phyloP scores from a whole-genome alignment of 2,797 vertebrate species.

The Enteromius radiatus region DNA sequence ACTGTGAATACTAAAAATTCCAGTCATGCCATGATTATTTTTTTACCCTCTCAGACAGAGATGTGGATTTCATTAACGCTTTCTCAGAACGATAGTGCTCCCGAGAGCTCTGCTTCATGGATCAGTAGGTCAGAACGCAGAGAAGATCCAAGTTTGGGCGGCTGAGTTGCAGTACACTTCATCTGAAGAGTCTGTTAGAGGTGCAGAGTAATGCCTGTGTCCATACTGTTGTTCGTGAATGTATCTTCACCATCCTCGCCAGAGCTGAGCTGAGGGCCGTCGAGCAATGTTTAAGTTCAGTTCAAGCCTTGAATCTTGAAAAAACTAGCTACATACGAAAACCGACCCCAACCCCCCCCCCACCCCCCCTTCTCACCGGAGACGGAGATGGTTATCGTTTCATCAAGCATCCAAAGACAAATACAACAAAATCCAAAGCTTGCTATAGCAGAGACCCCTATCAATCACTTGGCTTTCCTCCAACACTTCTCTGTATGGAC shows the following conservation, averaged over 20 bases:
- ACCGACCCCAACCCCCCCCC: slow-evolving; percentile 32
- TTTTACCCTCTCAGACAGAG: slow-evolving; percentile 77
- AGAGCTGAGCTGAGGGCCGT: slow-evolving; percentile 75
- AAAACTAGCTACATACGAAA: slow-evolving; percentile 29
- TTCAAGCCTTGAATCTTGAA: slow-evolving; percentile 64
- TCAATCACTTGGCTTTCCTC: slow-evolving; percentile 76
- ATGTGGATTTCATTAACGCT: slow-evolving; percentile 78
- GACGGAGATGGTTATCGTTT: slow-evolving; percentile 68
- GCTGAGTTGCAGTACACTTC: slow-evolving; percentile 68
- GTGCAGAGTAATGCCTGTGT: slow-evolving; percentile 78
- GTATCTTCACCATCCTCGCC: slow-evolving; percentile 82
- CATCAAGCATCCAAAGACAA: slow-evolving; percentile 77
- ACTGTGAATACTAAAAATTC: slow-evolving; percentile 80
- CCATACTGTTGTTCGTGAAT: slow-evolving; percentile 81
- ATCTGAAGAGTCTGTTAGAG: slow-evolving; percentile 69
- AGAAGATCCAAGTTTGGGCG: slow-evolving; percentile 71
- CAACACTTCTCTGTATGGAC: slow-evolving; percentile 78
- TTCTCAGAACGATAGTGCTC: slow-evolving; percentile 72
- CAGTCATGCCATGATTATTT: slow-evolving; percentile 76
- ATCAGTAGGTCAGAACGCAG: slow-evolving; percentile 71
- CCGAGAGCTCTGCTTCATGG: slow-evolving; percentile 69
- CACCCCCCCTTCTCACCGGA: slow-evolving; percentile 22
- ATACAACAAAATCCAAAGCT: slow-evolving; percentile 77
- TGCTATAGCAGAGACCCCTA: slow-evolving; percentile 68
- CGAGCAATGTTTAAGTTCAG: slow-evolving; percentile 72